These are phyloP conservation scores for Cynopterus sphinx DNA, from an alignment of 2,797 vertebrate species.

Conservation along the genomic window DNA sequence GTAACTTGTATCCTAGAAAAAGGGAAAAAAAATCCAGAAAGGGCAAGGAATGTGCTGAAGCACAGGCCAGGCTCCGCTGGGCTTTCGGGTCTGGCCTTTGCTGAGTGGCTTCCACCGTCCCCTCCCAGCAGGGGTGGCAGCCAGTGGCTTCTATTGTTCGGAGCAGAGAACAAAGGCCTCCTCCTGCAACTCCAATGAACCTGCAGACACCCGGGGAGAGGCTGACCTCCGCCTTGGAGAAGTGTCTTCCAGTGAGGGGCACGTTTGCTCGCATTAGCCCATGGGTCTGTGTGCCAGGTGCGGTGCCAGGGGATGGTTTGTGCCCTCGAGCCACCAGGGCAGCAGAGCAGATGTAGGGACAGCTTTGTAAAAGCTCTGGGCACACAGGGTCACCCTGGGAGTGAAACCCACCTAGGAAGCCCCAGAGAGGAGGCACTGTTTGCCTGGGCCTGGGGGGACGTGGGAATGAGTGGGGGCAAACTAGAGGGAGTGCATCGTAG, in stretches of 20 bases:
- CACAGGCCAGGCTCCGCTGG: rapidly evolving
- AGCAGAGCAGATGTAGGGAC: not conserved
- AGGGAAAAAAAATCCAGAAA: not conserved
- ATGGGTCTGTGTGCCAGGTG: rapidly evolving
- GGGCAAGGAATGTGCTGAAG: not conserved
- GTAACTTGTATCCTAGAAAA: not conserved
- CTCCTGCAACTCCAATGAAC: rapidly evolving
- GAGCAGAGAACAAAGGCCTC: not conserved
- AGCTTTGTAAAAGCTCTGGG: not conserved
- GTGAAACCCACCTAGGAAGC: not conserved
- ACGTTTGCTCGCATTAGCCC: rapidly evolving
- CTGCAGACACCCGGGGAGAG: not conserved
- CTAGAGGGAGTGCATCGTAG: not conserved
- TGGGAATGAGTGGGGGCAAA: too few relatives aligned
- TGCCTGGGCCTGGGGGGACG: not conserved
- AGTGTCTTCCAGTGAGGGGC: not conserved
- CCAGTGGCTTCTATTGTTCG: rapidly evolving
- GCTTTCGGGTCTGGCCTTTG: not conserved
- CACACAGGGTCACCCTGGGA: not conserved
- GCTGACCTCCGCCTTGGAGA: not conserved
- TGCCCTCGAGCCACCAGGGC: not conserved
- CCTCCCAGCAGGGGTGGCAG: not conserved
- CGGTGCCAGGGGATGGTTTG: rapidly evolving
- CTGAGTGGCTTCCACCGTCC: not conserved
- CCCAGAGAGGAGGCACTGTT: too few relatives aligned